phyloP scores from a whole-genome alignment of 2,888 invertebrate species.

The Leptinotarsa peninsularis region DNA sequence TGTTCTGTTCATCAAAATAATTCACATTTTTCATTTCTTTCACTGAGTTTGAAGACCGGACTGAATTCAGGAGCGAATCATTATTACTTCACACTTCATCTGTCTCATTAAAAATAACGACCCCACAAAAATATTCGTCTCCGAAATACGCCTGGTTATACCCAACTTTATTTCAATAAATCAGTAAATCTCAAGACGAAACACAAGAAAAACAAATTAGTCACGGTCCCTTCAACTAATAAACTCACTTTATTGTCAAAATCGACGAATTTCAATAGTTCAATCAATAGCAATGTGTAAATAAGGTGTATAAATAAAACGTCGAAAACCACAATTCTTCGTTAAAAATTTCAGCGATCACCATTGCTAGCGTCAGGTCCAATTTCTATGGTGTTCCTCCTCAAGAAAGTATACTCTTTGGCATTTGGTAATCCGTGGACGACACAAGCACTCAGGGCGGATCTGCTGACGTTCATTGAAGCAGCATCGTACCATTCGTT shows the following conservation, averaged over 20 bases:
- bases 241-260: slow-evolving; percentile 43
- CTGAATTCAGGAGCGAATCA: neutral
- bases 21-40: neutral
- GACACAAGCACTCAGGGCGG: slow-evolving; percentile 84
- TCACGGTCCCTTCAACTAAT: slow-evolving; percentile 26
- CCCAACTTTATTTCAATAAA: neutral
- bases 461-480: slow-evolving; percentile 85
- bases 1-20: too few relatives aligned
- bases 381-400: slow-evolving; percentile 54
- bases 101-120: slow-evolving; percentile 6
- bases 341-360: slow-evolving; percentile 37
- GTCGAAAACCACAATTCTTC: slow-evolving; percentile 54
- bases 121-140: neutral
- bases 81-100: neutral
- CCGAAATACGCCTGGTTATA: neutral
- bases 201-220: neutral
- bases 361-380: slow-evolving; percentile 56
- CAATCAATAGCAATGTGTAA: slow-evolving; percentile 38
- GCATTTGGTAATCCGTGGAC: slow-evolving; percentile 78
- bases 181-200: neutral
- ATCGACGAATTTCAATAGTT: slow-evolving; percentile 38
- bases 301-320: slow-evolving; percentile 56
- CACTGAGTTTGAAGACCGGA: neutral
- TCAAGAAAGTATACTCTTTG: slow-evolving; percentile 73
- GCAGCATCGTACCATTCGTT: slow-evolving; percentile 78